These are phyloP conservation scores for Globodera rostochiensis DNA, from an alignment of 1,140 invertebrate genomes.

Conservation along the genomic window DNA sequence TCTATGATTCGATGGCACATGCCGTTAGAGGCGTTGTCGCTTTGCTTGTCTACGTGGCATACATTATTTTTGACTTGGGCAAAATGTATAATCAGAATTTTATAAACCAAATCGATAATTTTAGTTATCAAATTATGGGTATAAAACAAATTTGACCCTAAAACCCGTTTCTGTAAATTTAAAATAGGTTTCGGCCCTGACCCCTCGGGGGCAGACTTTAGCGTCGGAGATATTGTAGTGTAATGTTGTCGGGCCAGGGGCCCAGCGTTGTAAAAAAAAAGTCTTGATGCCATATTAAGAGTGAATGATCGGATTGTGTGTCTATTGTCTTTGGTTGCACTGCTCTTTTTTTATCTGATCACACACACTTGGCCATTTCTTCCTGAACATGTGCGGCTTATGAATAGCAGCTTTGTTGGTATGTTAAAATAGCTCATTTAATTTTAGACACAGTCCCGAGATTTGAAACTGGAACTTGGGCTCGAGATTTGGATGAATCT, in stretches of 20 bases:
- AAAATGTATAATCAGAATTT: slow-evolving; percentile 12
- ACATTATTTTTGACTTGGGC: slow-evolving; percentile 38
- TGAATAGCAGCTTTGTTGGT: slow-evolving; percentile 9
- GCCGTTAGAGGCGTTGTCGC: slow-evolving; percentile 9
- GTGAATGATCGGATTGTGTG: slow-evolving; percentile 33
- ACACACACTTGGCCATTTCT: slow-evolving; percentile 45
- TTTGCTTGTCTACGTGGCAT: slow-evolving; percentile 25
- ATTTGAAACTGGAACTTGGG: too few species aligned
- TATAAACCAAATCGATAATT: background rate
- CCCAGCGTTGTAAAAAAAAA: background rate
- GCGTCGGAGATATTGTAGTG: too few species aligned
- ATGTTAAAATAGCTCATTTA: slow-evolving; percentile 11
- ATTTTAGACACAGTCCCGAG: background rate
- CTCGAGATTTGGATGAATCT: too few species aligned
- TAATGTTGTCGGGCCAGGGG: too few species aligned
- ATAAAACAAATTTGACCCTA: too few species aligned
- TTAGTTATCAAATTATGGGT: background rate
- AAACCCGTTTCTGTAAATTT: too few species aligned
- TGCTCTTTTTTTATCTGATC: slow-evolving; percentile 35
- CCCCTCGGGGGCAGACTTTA: too few species aligned
- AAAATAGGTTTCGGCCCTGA: too few species aligned
- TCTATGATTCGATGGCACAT: slow-evolving; percentile 33
- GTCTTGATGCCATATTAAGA: background rate
- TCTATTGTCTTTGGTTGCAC: slow-evolving; percentile 19
- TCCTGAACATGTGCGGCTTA: background rate